Evolutionary conservation across 2,113 vertebrate species (phyloP), one percentile per base, ranked within the genome.

Genomic region (Takifugu flavidus): DNA sequence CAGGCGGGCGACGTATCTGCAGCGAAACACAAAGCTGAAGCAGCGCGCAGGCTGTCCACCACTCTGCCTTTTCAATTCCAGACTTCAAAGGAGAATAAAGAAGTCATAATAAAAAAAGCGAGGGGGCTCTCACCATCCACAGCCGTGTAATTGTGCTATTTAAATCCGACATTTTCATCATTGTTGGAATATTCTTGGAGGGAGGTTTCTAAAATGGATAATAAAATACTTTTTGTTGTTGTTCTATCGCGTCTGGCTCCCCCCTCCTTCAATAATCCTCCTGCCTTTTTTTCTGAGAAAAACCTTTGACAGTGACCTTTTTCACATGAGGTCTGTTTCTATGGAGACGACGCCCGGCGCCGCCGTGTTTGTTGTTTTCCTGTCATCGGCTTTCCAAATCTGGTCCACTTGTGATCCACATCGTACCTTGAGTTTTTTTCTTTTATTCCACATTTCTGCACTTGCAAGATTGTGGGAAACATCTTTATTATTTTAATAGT

Each of bases 241-340:
- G 72, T 57, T 81, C 60, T 79, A 11, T 39, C 4, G 34, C 78
- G 45, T 70, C 72, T 65, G 73, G 80, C 85, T 71, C 74, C 79
- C 79, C 13, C 28, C 52, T 31, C 42, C 43, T 13, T 25, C 34
- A 60, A 83, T 90, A 90, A 91, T 92, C 87, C 82, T 83, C 61
- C 70, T 84, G 84, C 83, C 74, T 86, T 79, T 87, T 87, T 34
- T 85, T 74, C 84, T 79, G 66, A 82, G 82, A 71, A 84, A 91
- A 89, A 85, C 81, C 83, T 90, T 81, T 88, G 77, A 89, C 73
- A 65, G 75, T 91, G 89, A 92, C 89, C 90, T 92, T 91, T 91
- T 47, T 89, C 80, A 25, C 80, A 84, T 74, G 83, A 88, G 89
- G 87, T 87, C 82, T 86, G 91, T 91, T 91, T 81, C 91, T 87